Evolutionary conservation across 2,113 vertebrate species (phyloP).

Genomic region (Elaphurus davidianus): DNA sequence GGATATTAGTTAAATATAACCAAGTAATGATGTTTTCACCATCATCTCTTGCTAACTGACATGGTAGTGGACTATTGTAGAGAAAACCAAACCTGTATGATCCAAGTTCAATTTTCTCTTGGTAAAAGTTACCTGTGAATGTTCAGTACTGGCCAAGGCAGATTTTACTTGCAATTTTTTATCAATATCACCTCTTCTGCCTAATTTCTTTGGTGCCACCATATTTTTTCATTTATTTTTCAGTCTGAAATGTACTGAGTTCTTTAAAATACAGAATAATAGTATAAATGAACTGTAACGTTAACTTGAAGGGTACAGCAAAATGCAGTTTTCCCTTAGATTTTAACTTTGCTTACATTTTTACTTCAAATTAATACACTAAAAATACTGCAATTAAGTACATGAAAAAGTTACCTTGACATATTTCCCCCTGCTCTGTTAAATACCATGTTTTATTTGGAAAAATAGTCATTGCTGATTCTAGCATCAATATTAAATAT

Average conservation of each 20-base stretch:
- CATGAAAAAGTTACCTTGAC: background rate
- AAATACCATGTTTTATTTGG: background rate
- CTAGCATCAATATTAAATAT: background rate
- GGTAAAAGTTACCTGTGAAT: background rate
- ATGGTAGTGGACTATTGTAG: background rate
- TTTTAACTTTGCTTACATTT: background rate
- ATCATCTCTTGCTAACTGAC: background rate
- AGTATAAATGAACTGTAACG: background rate
- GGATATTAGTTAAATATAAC: background rate
- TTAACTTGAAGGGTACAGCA: background rate
- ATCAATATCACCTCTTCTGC: background rate
- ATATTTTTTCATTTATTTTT: background rate
- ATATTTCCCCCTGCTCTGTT: background rate
- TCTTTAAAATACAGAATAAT: background rate
- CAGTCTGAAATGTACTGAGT: background rate
- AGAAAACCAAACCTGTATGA: background rate
- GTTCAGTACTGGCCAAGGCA: background rate
- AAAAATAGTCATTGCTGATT: background rate
- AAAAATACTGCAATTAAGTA: background rate
- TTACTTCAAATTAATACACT: background rate
- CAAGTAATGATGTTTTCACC: background rate
- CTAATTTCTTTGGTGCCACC: background rate
- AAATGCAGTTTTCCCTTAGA: background rate
- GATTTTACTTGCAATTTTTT: conserved; percentile 27
- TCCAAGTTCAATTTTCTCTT: background rate